Base-by-base conservation (phyloP, 2,113 vertebrate species). In the Psettodes erumei region DNA sequence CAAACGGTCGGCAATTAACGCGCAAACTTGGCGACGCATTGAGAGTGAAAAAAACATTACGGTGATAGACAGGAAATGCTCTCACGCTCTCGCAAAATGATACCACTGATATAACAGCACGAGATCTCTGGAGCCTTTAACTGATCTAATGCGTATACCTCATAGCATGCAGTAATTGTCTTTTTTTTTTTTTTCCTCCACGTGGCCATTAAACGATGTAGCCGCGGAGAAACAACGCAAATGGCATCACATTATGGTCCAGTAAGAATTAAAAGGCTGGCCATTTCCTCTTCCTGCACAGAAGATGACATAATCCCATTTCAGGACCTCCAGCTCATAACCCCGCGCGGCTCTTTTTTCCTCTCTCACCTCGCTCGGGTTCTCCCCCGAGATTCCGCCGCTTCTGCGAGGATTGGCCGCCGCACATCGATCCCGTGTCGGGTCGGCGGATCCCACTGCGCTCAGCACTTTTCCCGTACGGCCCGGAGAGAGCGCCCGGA, bases 1-100 rank as follows among this genome's bases (percentile, higher is more conserved):
- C 38, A 85, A 81, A 84, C 91, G 90, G 90, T 89, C 89, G 89
- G 61, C 80, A 88, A 89, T 91, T 91, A 86, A 48, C 53, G 64
- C 69, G 80, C 23, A 35, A 15, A 66, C 82, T 63, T 73, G 47
- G 48, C 51, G n/a, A n/a, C n/a, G n/a, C 15, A 71, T 45, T 75
- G 64, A 62, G 37, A 16, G 0, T 56, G 18, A 76, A 61, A 68
- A 61, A 73, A 59, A 72, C 32, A 53, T 50, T 30, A 30, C 27
- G 61, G 63, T 40, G 1, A 51, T 9, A 66, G 51, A 27, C n/a
- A n/a, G n/a, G n/a, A n/a, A n/a, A n/a, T n/a, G n/a, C n/a, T n/a
- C 27, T 56, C 4, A 40, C 63, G 30, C 70, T 60, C 18, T 6
- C 77, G 42, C 21, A 32, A 65, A 68, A 53, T 32, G 2, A 81